Conservation (phyloP, 92 coral and sea anemone species). For the Parazoanthus darwini region DNA sequence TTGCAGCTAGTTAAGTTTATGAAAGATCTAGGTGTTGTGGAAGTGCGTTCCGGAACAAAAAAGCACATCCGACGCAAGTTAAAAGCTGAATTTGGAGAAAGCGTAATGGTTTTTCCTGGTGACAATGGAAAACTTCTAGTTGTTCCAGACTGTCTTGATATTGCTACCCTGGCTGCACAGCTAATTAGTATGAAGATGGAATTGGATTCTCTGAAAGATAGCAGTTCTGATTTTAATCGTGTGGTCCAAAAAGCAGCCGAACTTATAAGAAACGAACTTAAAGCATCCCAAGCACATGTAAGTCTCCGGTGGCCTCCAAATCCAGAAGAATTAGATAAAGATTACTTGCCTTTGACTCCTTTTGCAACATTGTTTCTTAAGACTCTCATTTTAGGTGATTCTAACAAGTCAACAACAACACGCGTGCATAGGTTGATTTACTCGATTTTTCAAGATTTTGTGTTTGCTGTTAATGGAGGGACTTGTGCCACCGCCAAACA, state of each 20-base stretch:
- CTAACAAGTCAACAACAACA: conserved; percentile 35
- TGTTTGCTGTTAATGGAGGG: conserved; percentile 57
- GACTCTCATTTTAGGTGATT: conserved; percentile 35
- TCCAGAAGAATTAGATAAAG: conserved; percentile 42
- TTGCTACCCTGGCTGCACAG: conserved; percentile 8
- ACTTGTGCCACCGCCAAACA: conserved; percentile 52
- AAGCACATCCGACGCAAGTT: conserved; percentile 23
- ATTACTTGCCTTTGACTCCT: conserved; percentile 40
- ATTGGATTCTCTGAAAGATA: conserved; percentile 25
- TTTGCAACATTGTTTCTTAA: conserved; percentile 18
- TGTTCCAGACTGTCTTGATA: conserved; percentile 22
- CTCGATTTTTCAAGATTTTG: conserved; percentile 53
- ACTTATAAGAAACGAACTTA: too few relatives aligned
- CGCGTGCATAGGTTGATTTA: conserved; percentile 43
- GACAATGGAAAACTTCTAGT: conserved; percentile 28
- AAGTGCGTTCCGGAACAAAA: conserved; percentile 17
- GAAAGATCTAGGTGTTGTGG: neutral
- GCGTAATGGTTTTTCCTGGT: conserved; percentile 21
- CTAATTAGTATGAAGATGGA: neutral
- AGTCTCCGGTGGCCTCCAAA: conserved; percentile 48
- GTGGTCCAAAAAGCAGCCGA: too few relatives aligned
- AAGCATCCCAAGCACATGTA: neutral
- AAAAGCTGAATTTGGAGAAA: conserved; percentile 29
- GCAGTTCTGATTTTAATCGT: too few relatives aligned
- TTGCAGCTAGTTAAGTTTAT: too few relatives aligned